Base-by-base conservation (phyloP, 2,888 invertebrate genomes). In the Rhopalosiphum nymphaeae region DNA sequence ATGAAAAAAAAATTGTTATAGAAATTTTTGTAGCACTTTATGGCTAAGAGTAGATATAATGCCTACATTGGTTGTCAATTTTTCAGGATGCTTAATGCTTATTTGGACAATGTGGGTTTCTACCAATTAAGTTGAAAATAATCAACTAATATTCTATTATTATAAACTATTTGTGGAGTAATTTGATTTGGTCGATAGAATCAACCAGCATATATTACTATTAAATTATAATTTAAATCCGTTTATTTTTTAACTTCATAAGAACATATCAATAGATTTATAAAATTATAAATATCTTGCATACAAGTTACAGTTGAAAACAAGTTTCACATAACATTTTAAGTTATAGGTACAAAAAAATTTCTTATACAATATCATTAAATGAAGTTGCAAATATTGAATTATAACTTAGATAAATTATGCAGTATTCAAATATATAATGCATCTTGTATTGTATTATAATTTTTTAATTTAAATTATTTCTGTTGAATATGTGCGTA, bases 271-370 rank as follows among this genome's bases (percentile, higher is more conserved):
- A 89, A 89, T 89, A 89, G n/a, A 93, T 89, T 93, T 93, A 93
- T 93, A 93, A 93, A 93, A 93, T 93, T 89, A 93, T 93, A 93
- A 93, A 93, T 93, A 92, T 93, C 21, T 78, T 56, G 92, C 53
- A 44, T 56, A 92, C 78, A 93, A 89, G 56, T 93, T 93, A 93
- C 53, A 93, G 57, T 84, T 53, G 49, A 91, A 91, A 91, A 91
- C 85, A 25, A 49, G 49, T 91, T 85, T 91, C 29, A 85, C 42
- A 84, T 49, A 91, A 78, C 49, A 91, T 90, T 84, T 44, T 29
- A 78, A 21, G 36, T 78, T 36, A 78, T 78, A 78, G 36, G 85
- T 91, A 91, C 46, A 91, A 86, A 91, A 91, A 87, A 88, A 92
- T 44, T 78, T n/a, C 42, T 53, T 87, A 87, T 56, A 89, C n/a